Conservation (phyloP, 2,113 vertebrate genomes). For the Macquaria australasica region DNA sequence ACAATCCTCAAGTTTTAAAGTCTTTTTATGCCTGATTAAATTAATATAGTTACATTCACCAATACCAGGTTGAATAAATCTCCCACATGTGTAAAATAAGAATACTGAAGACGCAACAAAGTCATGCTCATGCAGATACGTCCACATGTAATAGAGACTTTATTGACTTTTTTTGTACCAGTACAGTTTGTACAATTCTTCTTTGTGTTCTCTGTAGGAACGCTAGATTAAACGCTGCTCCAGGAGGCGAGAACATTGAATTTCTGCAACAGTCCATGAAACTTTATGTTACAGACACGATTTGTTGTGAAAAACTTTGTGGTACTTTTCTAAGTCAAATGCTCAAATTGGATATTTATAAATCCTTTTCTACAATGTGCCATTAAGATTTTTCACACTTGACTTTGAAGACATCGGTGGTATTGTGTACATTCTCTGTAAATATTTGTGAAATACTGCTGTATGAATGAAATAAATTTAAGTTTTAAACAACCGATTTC, state of each 20-base stretch:
- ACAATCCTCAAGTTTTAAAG: not conserved
- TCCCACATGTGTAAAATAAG: not conserved
- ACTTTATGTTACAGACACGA: not conserved
- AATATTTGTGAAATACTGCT: conserved; percentile 71
- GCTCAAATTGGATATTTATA: conserved; percentile 49
- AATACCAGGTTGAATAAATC: not conserved
- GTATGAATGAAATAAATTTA: conserved; percentile 66
- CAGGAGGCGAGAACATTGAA: conserved; percentile 12
- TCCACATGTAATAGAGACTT: not conserved
- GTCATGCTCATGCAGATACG: not conserved
- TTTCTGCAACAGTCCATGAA: conserved; percentile 22
- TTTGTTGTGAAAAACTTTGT: conserved; percentile 29
- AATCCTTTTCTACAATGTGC: conserved; percentile 52
- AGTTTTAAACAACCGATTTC: conserved; percentile 38
- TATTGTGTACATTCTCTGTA: conserved; percentile 73
- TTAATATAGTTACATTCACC: not conserved
- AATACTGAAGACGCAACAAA: not conserved
- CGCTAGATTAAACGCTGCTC: conserved; percentile 67
- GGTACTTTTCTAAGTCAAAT: conserved; percentile 47
- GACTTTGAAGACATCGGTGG: conserved; percentile 40
- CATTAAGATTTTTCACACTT: conserved; percentile 40
- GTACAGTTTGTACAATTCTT: conserved; percentile 9
- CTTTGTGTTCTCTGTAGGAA: conserved; percentile 61
- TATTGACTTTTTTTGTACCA: not conserved
- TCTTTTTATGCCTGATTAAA: not conserved